phyloP scores from a whole-genome alignment of 2,888 invertebrate species.

The Salticus scenicus region DNA sequence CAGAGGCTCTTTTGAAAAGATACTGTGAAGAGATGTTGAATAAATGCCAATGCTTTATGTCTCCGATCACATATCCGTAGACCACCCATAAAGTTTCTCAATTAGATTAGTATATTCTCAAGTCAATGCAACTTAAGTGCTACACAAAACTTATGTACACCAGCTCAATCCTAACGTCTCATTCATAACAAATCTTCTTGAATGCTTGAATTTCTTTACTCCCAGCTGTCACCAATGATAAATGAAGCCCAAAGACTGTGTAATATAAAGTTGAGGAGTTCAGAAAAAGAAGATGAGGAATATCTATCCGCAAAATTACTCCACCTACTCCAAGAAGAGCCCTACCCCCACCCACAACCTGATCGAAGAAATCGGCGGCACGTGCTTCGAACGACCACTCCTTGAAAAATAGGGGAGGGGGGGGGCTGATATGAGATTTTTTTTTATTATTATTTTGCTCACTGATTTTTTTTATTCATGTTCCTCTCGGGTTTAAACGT shows the following conservation, averaged over 20 bases:
- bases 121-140: background rate
- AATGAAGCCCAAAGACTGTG: constrained; percentile 23
- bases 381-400: constrained; percentile 61
- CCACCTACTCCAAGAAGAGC: constrained; percentile 58
- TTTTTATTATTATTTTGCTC: constrained; percentile 3
- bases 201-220: constrained; percentile 11
- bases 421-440: constrained; percentile 13
- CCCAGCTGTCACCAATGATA: constrained; percentile 41
- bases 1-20: background rate
- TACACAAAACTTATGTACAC: background rate
- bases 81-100: constrained; percentile 45
- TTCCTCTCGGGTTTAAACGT: constrained; percentile 15
- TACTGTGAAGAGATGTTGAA: background rate
- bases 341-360: constrained; percentile 54
- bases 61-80: constrained; percentile 22
- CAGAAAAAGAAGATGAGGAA: constrained; percentile 21
- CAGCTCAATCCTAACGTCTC: constrained; percentile 6
- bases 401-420: constrained; percentile 12
- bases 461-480: background rate
- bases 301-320: constrained; percentile 46
- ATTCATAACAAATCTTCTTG: background rate
- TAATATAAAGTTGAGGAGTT: constrained; percentile 34
- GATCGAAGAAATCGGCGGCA: constrained; percentile 34
- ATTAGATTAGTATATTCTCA: constrained; percentile 48
- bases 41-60: background rate